These are phyloP conservation scores for Poecilia velifera DNA, from an alignment of 2,797 vertebrate genomes.

Conservation along the genomic window DNA sequence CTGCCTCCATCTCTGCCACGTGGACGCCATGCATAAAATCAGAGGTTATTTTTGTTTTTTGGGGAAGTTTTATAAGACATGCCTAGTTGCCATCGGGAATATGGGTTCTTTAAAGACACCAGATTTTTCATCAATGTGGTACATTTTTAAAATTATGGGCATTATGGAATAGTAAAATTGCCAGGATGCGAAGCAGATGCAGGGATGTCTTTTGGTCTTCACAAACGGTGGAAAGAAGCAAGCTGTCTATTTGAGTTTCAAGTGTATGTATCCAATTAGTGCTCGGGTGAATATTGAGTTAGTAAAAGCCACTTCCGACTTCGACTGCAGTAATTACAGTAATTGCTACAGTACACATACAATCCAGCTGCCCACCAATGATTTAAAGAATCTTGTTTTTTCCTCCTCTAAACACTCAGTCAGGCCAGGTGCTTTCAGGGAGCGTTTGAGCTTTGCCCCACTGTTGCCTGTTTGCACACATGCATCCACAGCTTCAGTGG, in stretches of 20 bases:
- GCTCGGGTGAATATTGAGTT: conserved; percentile 37
- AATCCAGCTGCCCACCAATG: conserved; percentile 44
- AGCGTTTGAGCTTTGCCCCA: conserved; percentile 51
- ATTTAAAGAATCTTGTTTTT: conserved; percentile 50
- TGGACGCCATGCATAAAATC: conserved; percentile 49
- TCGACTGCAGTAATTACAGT: conserved; percentile 42
- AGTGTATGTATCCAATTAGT: conserved; percentile 16
- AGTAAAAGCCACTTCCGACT: conserved; percentile 40
- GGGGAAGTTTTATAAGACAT: neutral
- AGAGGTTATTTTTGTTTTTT: conserved; percentile 37
- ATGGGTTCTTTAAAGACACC: neutral
- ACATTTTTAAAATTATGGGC: neutral
- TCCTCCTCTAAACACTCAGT: conserved; percentile 50
- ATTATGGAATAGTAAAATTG: neutral
- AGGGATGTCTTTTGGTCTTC: conserved; percentile 4
- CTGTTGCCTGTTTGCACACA: conserved; percentile 45
- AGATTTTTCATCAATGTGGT: neutral
- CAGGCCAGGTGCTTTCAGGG: conserved; percentile 48
- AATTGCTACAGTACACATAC: conserved; percentile 46
- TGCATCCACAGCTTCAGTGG: conserved; percentile 56
- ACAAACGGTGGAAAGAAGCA: conserved; percentile 3
- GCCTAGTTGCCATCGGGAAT: neutral
- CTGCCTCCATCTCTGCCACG: conserved; percentile 56
- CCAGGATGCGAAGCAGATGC: neutral
- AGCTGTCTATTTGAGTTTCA: conserved; percentile 6